A percentile compares a stretch with the other conserved stretches of the same genome.
phyloP scores from a whole-genome alignment of 2,888 invertebrate species.

The Amphipyra berbera region DNA sequence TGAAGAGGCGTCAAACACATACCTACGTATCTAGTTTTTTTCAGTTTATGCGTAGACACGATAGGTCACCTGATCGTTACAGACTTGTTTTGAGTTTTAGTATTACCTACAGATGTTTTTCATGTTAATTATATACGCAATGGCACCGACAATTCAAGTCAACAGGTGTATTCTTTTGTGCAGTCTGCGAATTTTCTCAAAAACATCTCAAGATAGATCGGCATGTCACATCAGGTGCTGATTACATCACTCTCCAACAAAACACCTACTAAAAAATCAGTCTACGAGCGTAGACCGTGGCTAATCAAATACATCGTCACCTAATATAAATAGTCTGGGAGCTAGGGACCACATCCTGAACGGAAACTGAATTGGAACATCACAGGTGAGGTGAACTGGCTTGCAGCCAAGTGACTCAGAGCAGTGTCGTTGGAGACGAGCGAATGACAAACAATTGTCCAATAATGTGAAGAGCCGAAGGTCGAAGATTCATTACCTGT shows the following conservation, averaged over 20 bases:
- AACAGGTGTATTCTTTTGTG: background rate
- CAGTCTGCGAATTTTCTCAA: background rate
- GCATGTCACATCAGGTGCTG: slow-evolving; percentile 10
- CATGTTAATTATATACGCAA: background rate
- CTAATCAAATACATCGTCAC: slow-evolving; percentile 71
- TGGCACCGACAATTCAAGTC: background rate
- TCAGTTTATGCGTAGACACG: slow-evolving; percentile 5
- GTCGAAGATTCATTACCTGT: slow-evolving; percentile 60
- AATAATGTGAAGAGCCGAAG: slow-evolving; percentile 59
- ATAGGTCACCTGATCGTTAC: background rate
- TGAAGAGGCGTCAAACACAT: slow-evolving; percentile 10
- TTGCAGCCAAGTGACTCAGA: slow-evolving; percentile 75
- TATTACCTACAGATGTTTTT: background rate
- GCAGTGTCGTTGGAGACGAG: slow-evolving; percentile 54
- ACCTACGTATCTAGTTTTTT: background rate
- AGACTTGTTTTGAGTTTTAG: background rate
- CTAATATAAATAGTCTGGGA: slow-evolving; percentile 78
- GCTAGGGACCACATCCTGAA: slow-evolving; percentile 76
- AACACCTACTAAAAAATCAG: slow-evolving; percentile 46
- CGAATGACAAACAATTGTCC: slow-evolving; percentile 61
- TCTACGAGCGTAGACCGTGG: slow-evolving; percentile 63
- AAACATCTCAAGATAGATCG: slow-evolving; percentile 10
- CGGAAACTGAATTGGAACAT: slow-evolving; percentile 76
- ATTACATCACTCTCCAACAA: slow-evolving; percentile 38
- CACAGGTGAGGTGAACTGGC: slow-evolving; percentile 84